Conservation (phyloP, 1,140 invertebrate genomes). For the Whitmania pigra region DNA sequence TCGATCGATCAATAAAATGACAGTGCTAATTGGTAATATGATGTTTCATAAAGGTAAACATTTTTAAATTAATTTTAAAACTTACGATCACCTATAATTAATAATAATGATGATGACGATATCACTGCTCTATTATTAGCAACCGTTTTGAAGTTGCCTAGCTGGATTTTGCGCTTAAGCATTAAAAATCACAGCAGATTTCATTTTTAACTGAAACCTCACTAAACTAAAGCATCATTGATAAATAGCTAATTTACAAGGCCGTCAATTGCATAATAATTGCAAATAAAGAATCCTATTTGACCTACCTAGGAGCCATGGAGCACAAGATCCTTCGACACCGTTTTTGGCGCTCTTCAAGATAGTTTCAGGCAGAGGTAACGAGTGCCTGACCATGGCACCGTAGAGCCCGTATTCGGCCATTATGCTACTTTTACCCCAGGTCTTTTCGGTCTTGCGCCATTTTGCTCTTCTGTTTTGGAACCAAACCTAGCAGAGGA, state of each 20-base stretch:
- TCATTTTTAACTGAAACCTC: too few species aligned
- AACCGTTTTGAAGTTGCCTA: too few species aligned
- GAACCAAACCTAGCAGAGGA: conserved; percentile 78
- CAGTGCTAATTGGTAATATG: not conserved
- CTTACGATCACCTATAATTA: too few species aligned
- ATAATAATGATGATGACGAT: too few species aligned
- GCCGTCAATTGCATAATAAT: too few species aligned
- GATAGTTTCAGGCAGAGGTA: conserved; percentile 92
- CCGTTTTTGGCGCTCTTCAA: conserved; percentile 56
- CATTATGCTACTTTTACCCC: conserved; percentile 61
- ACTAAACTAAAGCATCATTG: too few species aligned
- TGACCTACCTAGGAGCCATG: conserved; percentile 23
- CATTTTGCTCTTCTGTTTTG: conserved; percentile 95
- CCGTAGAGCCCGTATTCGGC: conserved; percentile 93
- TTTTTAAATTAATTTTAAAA: too few species aligned
- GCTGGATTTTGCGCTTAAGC: too few species aligned
- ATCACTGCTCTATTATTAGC: too few species aligned
- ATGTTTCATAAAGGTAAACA: too few species aligned
- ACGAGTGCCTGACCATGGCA: conserved; percentile 93
- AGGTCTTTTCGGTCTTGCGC: conserved; percentile 98
- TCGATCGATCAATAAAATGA: not conserved
- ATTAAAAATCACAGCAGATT: too few species aligned
- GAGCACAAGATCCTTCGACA: conserved; percentile 22
- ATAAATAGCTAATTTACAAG: too few species aligned
- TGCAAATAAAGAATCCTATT: not conserved